Evolutionary conservation across 2,888 invertebrate genomes (phyloP).

Genomic region (Aporophyla lueneburgensis): DNA sequence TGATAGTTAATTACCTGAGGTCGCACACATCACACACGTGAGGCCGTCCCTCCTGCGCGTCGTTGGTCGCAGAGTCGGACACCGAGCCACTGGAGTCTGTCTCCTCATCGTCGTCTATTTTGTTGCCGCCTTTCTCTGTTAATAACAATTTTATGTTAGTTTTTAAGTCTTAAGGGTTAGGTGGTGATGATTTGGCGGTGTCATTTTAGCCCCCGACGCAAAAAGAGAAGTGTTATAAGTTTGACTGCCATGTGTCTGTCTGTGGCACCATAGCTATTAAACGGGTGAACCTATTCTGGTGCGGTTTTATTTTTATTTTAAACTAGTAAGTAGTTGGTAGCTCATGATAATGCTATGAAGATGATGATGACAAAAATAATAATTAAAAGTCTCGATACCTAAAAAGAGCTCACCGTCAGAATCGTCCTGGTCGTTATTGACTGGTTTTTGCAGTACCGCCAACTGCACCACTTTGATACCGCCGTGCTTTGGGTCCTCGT

Average conservation of each 20-base stretch:
- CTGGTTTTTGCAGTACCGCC: slow-evolving; percentile 84
- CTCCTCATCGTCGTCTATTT: slow-evolving; percentile 87
- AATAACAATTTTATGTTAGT: neutral
- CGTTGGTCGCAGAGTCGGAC: slow-evolving; percentile 83
- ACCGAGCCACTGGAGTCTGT: slow-evolving; percentile 87
- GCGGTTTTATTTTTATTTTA: no score
- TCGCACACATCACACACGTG: slow-evolving; percentile 88
- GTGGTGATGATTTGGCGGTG: neutral
- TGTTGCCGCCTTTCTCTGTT: slow-evolving; percentile 68
- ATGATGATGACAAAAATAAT: neutral
- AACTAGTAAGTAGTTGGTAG: no score
- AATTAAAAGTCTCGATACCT: slow-evolving; percentile 56
- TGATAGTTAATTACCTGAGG: slow-evolving; percentile 76
- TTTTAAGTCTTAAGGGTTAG: neutral
- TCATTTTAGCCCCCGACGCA: no score
- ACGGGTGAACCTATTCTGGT: no score
- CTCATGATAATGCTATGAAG: no score
- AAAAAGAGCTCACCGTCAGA: slow-evolving; percentile 82
- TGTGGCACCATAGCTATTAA: no score
- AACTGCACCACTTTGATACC: slow-evolving; percentile 88
- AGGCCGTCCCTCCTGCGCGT: slow-evolving; percentile 83
- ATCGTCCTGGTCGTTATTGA: slow-evolving; percentile 83
- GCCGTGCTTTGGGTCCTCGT: slow-evolving; percentile 77
- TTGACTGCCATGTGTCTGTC: no score
- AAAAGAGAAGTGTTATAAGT: no score